phyloP scores from a whole-genome alignment of 2,113 vertebrate genomes.

The Machaerirhynchus nigripectus region DNA sequence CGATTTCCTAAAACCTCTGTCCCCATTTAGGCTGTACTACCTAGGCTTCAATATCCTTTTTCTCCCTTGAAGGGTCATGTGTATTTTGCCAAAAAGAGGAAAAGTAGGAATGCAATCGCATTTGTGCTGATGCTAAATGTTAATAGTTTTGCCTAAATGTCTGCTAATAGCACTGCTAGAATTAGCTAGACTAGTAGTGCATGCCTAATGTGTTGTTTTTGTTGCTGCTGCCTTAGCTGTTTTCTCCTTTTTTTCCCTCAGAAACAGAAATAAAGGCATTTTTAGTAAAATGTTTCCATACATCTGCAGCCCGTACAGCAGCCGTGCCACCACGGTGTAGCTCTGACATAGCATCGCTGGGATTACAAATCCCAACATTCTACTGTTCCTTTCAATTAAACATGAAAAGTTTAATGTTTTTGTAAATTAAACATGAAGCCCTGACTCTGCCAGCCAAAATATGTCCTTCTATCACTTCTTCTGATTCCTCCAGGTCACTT shows the following conservation, averaged over 20 bases:
- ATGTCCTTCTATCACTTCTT: slow-evolving; percentile 58
- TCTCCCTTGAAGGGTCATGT: slow-evolving; percentile 29
- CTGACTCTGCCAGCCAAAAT: slow-evolving; percentile 66
- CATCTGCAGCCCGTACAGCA: slow-evolving; percentile 25
- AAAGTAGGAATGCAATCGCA: slow-evolving; percentile 50
- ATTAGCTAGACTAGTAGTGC: slow-evolving; percentile 75
- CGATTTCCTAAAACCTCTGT: not conserved
- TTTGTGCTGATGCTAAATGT: slow-evolving; percentile 76
- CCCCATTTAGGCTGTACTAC: not conserved
- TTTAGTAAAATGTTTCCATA: not conserved
- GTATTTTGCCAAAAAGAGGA: slow-evolving; percentile 66
- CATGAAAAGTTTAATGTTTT: slow-evolving; percentile 70
- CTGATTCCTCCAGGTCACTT: slow-evolving; percentile 57
- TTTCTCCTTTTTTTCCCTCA: slow-evolving; percentile 8
- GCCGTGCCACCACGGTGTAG: not conserved
- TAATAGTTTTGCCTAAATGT: slow-evolving; percentile 75
- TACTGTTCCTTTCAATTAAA: slow-evolving; percentile 76
- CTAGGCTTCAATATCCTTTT: not conserved
- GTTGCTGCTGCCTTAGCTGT: slow-evolving; percentile 63
- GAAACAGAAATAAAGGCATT: slow-evolving; percentile 1
- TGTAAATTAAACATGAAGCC: slow-evolving; percentile 77
- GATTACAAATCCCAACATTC: slow-evolving; percentile 69
- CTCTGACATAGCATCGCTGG: slow-evolving; percentile 60
- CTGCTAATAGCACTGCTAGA: slow-evolving; percentile 73
- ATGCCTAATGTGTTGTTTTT: slow-evolving; percentile 72